phyloP scores from a whole-genome alignment of 1,140 invertebrate genomes.

The Apocrypta bakeri region DNA sequence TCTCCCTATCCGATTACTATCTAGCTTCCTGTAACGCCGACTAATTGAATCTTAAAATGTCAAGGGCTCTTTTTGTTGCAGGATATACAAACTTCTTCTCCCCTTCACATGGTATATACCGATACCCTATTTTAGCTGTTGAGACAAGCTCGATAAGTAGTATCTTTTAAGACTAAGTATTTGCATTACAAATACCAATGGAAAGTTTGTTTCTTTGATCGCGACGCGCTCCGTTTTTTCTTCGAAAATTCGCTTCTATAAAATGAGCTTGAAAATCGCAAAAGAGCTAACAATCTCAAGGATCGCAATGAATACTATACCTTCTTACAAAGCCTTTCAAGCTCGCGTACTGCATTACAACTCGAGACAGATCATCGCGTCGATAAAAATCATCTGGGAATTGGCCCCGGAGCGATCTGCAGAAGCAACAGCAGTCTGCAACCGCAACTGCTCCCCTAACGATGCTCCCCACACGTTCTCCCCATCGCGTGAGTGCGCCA shows the following conservation, averaged over 20 bases:
- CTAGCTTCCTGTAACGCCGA: not conserved
- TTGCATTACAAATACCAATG: not conserved
- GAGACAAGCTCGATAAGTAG: not conserved
- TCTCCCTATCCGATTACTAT: constrained; percentile 20
- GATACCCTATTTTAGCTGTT: not conserved
- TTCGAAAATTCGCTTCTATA: too few species aligned
- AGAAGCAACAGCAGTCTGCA: not conserved
- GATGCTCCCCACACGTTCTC: not conserved
- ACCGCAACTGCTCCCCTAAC: constrained; percentile 7
- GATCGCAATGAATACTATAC: too few species aligned
- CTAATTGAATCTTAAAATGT: constrained; percentile 39
- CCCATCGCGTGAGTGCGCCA: constrained; percentile 23
- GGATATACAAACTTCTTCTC: not conserved
- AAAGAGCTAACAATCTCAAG: too few species aligned
- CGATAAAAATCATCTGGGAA: constrained; percentile 39
- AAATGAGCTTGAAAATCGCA: too few species aligned
- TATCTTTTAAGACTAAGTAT: not conserved
- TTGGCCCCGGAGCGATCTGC: not conserved
- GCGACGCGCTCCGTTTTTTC: not conserved
- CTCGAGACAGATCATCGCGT: constrained; percentile 8
- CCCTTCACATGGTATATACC: not conserved
- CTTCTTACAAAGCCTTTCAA: not conserved
- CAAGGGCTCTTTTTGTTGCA: not conserved
- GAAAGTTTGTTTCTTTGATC: not conserved
- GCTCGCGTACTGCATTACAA: not conserved